Evolutionary conservation across 1,140 invertebrate genomes (phyloP), one percentile per base, ranked within the genome.

Genomic region (Chionoecetes opilio): DNA sequence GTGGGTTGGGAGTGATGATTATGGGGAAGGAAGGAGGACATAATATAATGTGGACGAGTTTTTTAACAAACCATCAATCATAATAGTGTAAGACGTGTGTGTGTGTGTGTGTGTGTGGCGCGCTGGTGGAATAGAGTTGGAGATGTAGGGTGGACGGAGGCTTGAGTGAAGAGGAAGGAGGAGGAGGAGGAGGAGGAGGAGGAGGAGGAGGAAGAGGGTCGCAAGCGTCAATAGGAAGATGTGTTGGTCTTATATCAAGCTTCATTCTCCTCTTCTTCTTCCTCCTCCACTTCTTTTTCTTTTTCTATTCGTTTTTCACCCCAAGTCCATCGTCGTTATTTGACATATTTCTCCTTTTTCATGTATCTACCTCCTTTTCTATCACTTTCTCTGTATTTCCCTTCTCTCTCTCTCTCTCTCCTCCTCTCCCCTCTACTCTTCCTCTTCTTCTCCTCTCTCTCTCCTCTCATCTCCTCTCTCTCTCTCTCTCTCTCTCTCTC

Each of bases 51-150:
- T 26, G 9, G 37, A 38, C 32, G 85, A 38, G 85, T 75, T 75
- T 75, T 75, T 75, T 75, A 75, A 75, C 63, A 75, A 75, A 26
- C 63, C 85, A 87, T 87, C 32, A 87, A 37, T 35, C 37, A 87
- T 34, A 87, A 37, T 35, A 3, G n/a, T 87, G 85, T 17, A 34
- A 26, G 85, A 3, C 32, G 85, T 87, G 85, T 87, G 85, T 87
- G 85, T 87, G 85, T 87, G 85, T 34, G 85, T 86, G 84, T 86
- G 84, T 87, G 85, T 87, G 85, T 87, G 85, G n/a, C n/a, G n/a
- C n/a, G n/a, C n/a, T 87, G 85, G 5, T 17, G 14, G 85, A 8
- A 6, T 6, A 75, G 63, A n/a, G 63, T 21, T n/a, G 63, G 63
- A 75, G 63, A n/a, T 5, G 63, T n/a, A 75, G 63, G 63, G 63